These are phyloP conservation scores for Wasmannia auropunctata DNA, from an alignment of 1,140 invertebrate species.

Conservation along the genomic window DNA sequence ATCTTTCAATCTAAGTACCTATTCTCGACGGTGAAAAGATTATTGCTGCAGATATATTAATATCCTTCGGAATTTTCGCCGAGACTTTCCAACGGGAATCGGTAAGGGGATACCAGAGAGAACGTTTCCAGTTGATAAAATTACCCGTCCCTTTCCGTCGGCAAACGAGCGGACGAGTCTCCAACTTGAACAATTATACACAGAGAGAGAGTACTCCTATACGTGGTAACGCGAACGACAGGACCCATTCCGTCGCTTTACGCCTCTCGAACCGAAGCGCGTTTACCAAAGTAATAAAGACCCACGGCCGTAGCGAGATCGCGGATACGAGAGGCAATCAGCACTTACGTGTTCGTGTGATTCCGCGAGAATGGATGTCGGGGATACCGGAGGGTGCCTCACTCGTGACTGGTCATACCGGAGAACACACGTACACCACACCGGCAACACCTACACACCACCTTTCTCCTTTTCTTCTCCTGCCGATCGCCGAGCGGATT, in stretches of 20 bases:
- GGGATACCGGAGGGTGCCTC: slow-evolving; percentile 3
- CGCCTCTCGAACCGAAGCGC: not conserved
- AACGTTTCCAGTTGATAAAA: not conserved
- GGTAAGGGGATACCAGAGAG: not conserved
- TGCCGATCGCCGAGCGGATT: not conserved
- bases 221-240: not conserved
- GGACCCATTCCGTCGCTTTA: slow-evolving; percentile 1
- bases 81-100: not conserved
- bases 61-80: not conserved
- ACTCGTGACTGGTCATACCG: slow-evolving; percentile 62
- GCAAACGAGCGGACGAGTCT: not conserved
- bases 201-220: not conserved
- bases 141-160: not conserved
- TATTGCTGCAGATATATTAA: not conserved
- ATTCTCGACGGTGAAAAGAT: not conserved
- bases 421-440: slow-evolving; percentile 34
- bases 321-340: slow-evolving; percentile 29
- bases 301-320: not conserved
- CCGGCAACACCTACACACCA: slow-evolving; percentile 11
- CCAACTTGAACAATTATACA: slow-evolving; percentile 9
- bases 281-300: slow-evolving; percentile 9
- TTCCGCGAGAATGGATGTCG: slow-evolving; percentile 40
- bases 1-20: not conserved
- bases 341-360: slow-evolving; percentile 67
- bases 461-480: not conserved